Percentiles rank a stretch among this genome's conserved stretches.
These are phyloP conservation scores for Pachliopta kotzebuea DNA, from an alignment of 2,888 invertebrate genomes.

Conservation along the genomic window DNA sequence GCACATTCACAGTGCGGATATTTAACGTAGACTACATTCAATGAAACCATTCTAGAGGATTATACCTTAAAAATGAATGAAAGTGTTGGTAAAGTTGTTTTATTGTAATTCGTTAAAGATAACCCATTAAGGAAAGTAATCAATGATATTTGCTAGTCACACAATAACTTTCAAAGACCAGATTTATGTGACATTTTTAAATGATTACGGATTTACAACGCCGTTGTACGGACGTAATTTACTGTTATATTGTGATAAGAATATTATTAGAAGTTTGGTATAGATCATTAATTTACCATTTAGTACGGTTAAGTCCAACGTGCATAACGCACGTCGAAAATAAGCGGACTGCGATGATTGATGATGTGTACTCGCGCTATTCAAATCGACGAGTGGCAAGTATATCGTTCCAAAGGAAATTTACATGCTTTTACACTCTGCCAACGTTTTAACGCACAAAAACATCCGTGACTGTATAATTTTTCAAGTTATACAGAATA, in stretches of 20 bases:
- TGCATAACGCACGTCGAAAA: background rate
- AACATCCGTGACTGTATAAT: background rate
- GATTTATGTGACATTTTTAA: no score
- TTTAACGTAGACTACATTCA: background rate
- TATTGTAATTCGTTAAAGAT: no score
- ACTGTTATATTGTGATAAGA: background rate
- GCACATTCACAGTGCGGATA: background rate
- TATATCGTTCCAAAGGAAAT: background rate
- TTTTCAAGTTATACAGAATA: background rate
- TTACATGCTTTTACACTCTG: background rate
- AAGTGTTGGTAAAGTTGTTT: background rate
- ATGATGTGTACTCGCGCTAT: background rate
- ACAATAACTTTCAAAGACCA: no score
- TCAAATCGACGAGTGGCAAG: background rate
- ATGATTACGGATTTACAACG: no score
- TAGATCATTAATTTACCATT: slow-evolving; percentile 2
- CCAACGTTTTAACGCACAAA: background rate
- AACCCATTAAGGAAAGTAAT: no score
- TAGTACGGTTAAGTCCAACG: background rate
- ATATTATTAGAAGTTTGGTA: background rate
- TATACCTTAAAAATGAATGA: background rate
- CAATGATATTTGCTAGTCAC: no score
- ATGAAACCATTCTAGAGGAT: background rate
- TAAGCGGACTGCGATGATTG: slow-evolving; percentile 1
- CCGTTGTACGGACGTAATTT: no score